phyloP scores from a whole-genome alignment of 2,797 vertebrate genomes.

The Hozukius guyotensis region DNA sequence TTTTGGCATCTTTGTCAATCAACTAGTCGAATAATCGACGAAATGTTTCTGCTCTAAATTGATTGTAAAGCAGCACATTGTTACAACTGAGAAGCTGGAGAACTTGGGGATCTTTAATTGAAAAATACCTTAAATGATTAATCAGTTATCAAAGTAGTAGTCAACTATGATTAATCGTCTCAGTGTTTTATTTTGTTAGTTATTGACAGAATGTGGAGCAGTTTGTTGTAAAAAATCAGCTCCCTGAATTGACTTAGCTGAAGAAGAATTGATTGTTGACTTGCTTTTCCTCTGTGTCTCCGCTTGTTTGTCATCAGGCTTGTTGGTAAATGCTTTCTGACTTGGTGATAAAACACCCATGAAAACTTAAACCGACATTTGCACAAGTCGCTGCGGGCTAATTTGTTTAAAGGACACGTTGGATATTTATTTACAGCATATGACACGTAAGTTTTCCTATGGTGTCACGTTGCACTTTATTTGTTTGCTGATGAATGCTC shows the following conservation, averaged over 20 bases:
- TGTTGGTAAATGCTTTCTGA: neutral
- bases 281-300: neutral
- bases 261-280: neutral
- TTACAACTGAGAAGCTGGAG: neutral
- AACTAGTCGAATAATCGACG: neutral
- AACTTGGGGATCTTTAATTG: neutral
- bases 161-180: neutral
- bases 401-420: constrained; percentile 38
- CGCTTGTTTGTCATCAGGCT: neutral
- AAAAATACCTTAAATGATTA: neutral
- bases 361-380: constrained; percentile 18
- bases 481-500: constrained; percentile 42
- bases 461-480: constrained; percentile 52
- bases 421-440: constrained; percentile 36
- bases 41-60: neutral
- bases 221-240: neutral
- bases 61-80: neutral
- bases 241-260: neutral
- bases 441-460: constrained; percentile 33
- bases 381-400: constrained; percentile 22
- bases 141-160: neutral
- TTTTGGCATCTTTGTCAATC: neutral
- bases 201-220: neutral
- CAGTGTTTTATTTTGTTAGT: neutral
- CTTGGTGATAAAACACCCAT: neutral